Evolutionary conservation across 2,113 vertebrate species (phyloP), one percentile per base, ranked within the genome.

Genomic region (Spea bombifrons): DNA sequence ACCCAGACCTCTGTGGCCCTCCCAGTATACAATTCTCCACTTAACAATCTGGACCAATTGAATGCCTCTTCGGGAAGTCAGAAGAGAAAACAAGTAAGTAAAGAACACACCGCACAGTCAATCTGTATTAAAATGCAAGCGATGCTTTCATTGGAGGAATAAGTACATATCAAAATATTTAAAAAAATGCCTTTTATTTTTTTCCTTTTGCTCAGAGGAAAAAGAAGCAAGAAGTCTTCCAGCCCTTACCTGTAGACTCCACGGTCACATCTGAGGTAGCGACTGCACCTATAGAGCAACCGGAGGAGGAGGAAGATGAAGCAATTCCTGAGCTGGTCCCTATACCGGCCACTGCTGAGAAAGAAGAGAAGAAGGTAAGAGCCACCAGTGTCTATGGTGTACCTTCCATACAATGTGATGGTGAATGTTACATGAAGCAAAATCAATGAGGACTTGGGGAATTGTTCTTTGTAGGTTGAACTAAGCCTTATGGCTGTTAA

Each of bases 1-100:
- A 96, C 92, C 30, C 80, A 86, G 8, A 87, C 84, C 0, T 97
- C 96, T 0, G 90, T 93, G 69, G 91, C 95, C 0, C 89, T 97
- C 82, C 95, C 96, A 1, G 83, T 97, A 86, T 97, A 89, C 86
- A 92, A 83, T 52, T 92, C 93, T 5, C 73, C 83, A 71, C 17
- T 94, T 45, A 84, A 83, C 80, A 85, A 86, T 80, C 79, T 91
- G 63, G 66, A 74, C 0, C 50, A 85, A 50, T 65, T 90, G 64
- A 81, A 90, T 30, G 74, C 48, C 74, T 55, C 75, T 7, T 0
- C 3, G 80, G 50, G 13, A 5, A 64, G 75, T 85, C 86, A 86
- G 87, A 84, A 84, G 75, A 16, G 5, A 52, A 52, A 30, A 30
- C 30, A 30, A 30, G 30, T 30, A 30, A 30, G 30, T 30, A 30